Conservation (phyloP, 2,797 vertebrate genomes). For the Liparis tanakae region DNA sequence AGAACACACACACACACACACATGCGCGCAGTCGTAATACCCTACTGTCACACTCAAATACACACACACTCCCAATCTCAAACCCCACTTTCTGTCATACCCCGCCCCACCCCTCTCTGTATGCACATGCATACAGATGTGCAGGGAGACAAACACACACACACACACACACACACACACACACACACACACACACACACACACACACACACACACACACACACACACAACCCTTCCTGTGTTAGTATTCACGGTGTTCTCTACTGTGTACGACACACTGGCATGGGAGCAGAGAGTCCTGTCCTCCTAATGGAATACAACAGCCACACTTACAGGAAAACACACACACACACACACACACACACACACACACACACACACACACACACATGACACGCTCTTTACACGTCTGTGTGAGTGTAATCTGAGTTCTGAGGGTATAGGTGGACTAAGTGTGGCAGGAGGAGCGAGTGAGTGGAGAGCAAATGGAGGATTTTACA, state of each 20-base stretch:
- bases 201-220: conserved; percentile 22
- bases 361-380: conserved; percentile 29
- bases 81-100: conserved; percentile 40
- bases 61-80: conserved; percentile 51
- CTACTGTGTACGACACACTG: conserved; percentile 48
- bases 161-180: conserved; percentile 25
- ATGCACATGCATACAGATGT: neutral
- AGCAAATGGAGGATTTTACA: conserved; percentile 53
- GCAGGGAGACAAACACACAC: conserved; percentile 9
- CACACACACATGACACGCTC: conserved; percentile 16
- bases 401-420: neutral
- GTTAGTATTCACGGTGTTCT: conserved; percentile 68
- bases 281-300: conserved; percentile 53
- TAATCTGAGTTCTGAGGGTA: conserved; percentile 50
- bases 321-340: conserved; percentile 22
- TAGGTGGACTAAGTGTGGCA: conserved; percentile 58
- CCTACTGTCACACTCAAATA: conserved; percentile 57
- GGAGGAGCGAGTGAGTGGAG: conserved; percentile 38
- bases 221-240: conserved; percentile 41
- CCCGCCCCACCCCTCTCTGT: neutral
- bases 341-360: conserved; percentile 28
- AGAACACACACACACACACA: conserved; percentile 24
- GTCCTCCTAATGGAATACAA: conserved; percentile 60
- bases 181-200: conserved; percentile 25
- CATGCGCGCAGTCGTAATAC: conserved; percentile 28